phyloP scores from a whole-genome alignment of 2,888 invertebrate species.

The Andrena bicolor region DNA sequence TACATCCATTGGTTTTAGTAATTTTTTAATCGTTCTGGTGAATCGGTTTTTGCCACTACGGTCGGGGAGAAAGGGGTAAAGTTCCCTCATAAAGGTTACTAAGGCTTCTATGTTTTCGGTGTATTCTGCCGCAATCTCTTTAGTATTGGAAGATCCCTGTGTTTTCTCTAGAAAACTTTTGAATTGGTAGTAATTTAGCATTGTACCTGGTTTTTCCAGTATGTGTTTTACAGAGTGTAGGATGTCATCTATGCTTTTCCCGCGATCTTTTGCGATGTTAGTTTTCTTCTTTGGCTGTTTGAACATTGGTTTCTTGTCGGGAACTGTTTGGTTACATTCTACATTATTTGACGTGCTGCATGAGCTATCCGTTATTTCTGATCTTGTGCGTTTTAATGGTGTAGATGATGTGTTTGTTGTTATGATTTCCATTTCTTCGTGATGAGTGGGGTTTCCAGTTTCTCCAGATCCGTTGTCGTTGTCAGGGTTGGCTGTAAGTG shows the following conservation, averaged over 20 bases:
- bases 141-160: not conserved
- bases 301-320: not conserved
- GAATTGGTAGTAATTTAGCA: not conserved
- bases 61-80: not conserved
- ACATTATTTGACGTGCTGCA: not conserved
- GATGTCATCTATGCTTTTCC: not conserved
- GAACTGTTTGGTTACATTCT: not conserved
- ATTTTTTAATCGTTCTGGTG: not conserved
- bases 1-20: not conserved
- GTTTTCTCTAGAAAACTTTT: slow-evolving; percentile 14
- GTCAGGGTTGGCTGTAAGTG: not conserved
- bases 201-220: not conserved
- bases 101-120: not conserved
- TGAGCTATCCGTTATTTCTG: not conserved
- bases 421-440: not conserved
- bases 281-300: not conserved
- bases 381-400: slow-evolving; percentile 10
- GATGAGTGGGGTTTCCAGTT: not conserved
- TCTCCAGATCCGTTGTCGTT: not conserved
- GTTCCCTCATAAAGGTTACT: not conserved
- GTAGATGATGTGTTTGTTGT: not conserved
- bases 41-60: not conserved
- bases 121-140: slow-evolving; percentile 10
- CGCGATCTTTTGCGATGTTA: not conserved
- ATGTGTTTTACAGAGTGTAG: not conserved